Percentiles rank a stretch among this genome's conserved stretches.
Conservation (phyloP, 2,888 invertebrate species). For the Smittia aterrima region DNA sequence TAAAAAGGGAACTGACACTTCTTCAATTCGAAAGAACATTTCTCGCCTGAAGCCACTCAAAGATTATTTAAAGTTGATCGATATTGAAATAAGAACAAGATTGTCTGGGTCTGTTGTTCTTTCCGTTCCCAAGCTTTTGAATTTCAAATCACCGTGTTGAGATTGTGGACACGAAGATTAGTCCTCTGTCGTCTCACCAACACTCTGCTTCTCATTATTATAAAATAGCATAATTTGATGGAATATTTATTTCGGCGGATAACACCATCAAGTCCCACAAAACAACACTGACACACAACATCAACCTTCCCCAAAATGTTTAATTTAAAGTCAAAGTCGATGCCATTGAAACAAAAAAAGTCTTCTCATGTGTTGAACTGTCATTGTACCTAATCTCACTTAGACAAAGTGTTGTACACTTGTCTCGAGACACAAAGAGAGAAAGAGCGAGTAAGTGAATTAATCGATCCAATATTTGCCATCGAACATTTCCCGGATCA, state of each 20-base stretch:
- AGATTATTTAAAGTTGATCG: no score
- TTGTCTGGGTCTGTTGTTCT: no score
- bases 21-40: neutral
- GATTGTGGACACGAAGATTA: neutral
- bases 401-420: neutral
- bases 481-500: neutral
- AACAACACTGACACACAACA: neutral
- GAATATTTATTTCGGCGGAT: neutral
- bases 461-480: neutral
- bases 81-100: no score
- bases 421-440: neutral
- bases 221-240: neutral
- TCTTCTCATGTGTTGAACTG: neutral
- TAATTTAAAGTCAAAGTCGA: conserved; percentile 25
- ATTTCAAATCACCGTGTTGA: neutral
- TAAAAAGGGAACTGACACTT: conserved; percentile 7
- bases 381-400: neutral
- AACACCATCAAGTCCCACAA: neutral
- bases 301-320: conserved; percentile 5
- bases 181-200: neutral
- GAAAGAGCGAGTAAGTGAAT: neutral
- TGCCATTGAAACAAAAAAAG: neutral
- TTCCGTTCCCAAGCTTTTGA: neutral
- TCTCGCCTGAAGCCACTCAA: no score
- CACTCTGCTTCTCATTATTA: neutral